These are phyloP conservation scores for Eurypyga helias DNA, from an alignment of 2,113 vertebrate genomes.

Conservation along the genomic window DNA sequence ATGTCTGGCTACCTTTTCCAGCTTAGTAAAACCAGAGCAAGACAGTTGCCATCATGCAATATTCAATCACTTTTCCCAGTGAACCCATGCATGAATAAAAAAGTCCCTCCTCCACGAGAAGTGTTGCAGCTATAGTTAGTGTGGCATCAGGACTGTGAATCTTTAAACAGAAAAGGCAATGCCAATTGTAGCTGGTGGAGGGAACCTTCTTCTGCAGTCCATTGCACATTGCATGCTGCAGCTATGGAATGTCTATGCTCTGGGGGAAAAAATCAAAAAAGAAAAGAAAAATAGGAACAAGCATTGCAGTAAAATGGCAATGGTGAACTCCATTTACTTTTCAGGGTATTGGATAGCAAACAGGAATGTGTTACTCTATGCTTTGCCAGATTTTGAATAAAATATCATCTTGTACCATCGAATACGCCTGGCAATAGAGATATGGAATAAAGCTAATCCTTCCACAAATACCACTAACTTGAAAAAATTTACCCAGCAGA, in stretches of 20 bases:
- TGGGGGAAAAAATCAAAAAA: accelerated
- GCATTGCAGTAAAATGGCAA: background rate
- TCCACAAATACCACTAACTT: background rate
- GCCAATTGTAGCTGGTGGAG: background rate
- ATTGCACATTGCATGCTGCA: background rate
- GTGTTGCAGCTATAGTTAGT: background rate
- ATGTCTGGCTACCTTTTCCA: background rate
- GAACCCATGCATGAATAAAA: background rate
- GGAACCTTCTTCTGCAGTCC: background rate
- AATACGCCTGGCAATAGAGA: background rate
- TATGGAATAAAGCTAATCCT: background rate
- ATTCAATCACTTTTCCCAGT: background rate
- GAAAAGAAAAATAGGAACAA: background rate
- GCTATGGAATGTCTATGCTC: background rate
- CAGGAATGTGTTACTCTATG: background rate
- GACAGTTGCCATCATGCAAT: background rate
- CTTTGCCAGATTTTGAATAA: background rate
- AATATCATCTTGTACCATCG: background rate
- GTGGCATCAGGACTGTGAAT: background rate
- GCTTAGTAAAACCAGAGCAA: background rate
- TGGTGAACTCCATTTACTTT: background rate
- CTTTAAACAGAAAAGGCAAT: background rate
- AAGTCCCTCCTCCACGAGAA: background rate
- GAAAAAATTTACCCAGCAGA: background rate
- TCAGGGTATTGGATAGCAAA: background rate